Base-by-base conservation (phyloP, 2,113 vertebrate species). In the Vireo altiloquus region DNA sequence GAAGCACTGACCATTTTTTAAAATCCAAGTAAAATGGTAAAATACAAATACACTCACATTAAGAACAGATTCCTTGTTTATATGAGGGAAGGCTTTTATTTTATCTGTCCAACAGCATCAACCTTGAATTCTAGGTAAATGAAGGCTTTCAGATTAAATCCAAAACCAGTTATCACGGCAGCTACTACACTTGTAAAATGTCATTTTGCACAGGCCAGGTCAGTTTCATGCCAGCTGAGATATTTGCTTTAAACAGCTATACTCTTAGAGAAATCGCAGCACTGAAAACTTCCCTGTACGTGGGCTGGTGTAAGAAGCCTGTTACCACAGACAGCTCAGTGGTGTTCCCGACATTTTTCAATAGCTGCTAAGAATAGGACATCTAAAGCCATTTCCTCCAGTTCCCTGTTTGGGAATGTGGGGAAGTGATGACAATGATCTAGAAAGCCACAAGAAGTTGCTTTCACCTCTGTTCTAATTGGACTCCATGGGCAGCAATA, bases 291-390 rank as follows among this genome's bases (percentile, higher is more conserved):
- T 83, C 85, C 74, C 68, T 0, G 0, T 71, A 40, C 6, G 64
- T 85, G 84, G 89, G 93, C 63, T 85, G 82, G 46, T 91, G 54
- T 82, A 87, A 94, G 83, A 82, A 95, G 37, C 42, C 64, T 91
- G 52, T 92, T 90, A 86, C 47, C 84, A 59, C 1, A 91, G 94
- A n/a, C 85, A 93, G 82, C 88, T 83, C 79, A 63, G 87, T 64
- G 76, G 90, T 68, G 68, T 49, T 93, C 79, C 88, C 90, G 56
- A 60, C 68, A 52, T 95, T 95, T 88, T 92, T 92, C 60, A 90
- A 75, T 78, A 92, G 71, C n/a, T 90, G 75, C 90, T 95, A 94
- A 93, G 76, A 96, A 94, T 78, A 95, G 39, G 64, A 66, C n/a
- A 89, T 47, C 59, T 81, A 63, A 96, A 94, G 68, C 79, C 76